These are phyloP conservation scores for Rotaria sp. DNA, from an alignment of 2,888 invertebrate genomes.

Conservation along the genomic window DNA sequence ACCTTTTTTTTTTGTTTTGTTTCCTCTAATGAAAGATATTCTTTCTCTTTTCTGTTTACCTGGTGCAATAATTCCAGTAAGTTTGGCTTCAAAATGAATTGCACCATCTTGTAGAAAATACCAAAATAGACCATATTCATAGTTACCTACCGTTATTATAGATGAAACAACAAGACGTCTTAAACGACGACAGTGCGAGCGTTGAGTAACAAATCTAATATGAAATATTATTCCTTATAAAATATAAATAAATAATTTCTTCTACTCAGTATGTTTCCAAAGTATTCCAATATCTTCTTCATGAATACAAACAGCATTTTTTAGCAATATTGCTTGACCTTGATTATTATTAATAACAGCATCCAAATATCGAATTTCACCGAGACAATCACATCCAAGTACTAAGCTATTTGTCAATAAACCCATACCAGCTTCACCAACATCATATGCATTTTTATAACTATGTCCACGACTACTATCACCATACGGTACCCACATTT, in stretches of 20 bases:
- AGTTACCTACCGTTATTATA: background rate
- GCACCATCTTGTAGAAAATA: background rate
- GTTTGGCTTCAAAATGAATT: background rate
- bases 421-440: conserved; percentile 4
- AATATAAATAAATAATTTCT: background rate
- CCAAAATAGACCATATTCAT: conserved; percentile 1
- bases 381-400: conserved; percentile 14
- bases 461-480: background rate
- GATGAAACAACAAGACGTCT: background rate
- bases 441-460: conserved; percentile 6
- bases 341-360: background rate
- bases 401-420: conserved; percentile 22
- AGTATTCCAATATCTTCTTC: conserved; percentile 14
- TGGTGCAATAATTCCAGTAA: conserved; percentile 4
- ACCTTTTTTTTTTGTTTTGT: too few species aligned
- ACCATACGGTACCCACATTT: conserved; percentile 3
- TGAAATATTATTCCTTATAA: too few species aligned
- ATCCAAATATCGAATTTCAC: conserved; percentile 8
- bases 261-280: conserved; percentile 15
- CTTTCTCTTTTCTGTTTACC: background rate
- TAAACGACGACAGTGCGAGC: background rate
- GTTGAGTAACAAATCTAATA: background rate
- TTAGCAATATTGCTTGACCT: background rate
- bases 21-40: background rate
- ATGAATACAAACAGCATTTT: conserved; percentile 23